A percentile compares a stretch with the other conserved stretches of the same genome.
Conservation (phyloP, 2,888 invertebrate species). For the Xanthia togata region DNA sequence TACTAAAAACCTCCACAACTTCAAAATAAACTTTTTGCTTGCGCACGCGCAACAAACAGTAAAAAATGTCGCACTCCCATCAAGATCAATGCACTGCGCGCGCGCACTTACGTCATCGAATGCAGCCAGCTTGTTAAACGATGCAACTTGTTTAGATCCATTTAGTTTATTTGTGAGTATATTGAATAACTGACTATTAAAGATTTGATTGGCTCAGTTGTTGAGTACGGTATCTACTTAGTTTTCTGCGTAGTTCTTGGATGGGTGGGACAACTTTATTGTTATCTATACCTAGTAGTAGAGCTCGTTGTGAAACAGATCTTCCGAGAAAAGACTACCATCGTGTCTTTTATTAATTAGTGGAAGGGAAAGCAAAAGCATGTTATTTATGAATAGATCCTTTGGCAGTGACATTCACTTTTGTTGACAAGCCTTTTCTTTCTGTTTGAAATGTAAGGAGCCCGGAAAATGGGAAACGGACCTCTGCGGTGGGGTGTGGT, state of each 20-base stretch:
- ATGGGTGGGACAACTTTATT: conserved; percentile 6
- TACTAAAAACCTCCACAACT: conserved; percentile 12
- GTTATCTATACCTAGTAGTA: background rate
- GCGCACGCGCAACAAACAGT: conserved; percentile 46
- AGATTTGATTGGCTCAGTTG: conserved; percentile 37
- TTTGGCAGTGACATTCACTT: background rate
- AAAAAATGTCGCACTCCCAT: conserved; percentile 52
- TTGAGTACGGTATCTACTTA: background rate
- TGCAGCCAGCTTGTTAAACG: conserved; percentile 51
- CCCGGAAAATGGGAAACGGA: background rate
- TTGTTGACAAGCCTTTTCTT: background rate
- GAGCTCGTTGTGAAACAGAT: background rate
- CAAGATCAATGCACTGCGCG: conserved; percentile 64
- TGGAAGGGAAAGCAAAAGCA: background rate
- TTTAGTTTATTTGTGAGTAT: conserved; percentile 41
- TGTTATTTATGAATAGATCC: background rate
- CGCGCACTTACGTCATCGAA: conserved; percentile 54
- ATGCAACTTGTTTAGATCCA: conserved; percentile 52
- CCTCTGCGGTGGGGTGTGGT: too few species aligned
- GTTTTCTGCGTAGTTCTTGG: conserved; percentile 5
- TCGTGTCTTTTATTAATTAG: background rate
- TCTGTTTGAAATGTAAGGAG: background rate
- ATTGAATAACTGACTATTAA: conserved; percentile 41
- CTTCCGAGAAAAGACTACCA: background rate
- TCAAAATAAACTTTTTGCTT: conserved; percentile 31